phyloP scores from a whole-genome alignment of 2,113 vertebrate species.

The Athene noctua region DNA sequence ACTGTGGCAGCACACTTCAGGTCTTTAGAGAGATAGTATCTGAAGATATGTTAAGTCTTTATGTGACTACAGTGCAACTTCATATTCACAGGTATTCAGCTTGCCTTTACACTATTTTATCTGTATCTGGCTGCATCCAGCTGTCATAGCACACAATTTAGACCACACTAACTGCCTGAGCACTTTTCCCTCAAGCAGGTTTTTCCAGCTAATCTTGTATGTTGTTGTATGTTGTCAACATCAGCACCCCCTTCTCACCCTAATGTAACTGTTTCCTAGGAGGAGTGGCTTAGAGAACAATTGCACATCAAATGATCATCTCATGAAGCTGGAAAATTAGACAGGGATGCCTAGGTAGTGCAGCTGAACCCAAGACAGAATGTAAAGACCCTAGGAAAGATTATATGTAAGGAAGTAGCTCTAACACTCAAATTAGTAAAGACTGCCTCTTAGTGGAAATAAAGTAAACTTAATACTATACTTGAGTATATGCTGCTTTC shows the following conservation, averaged over 20 bases:
- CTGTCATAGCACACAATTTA: not conserved
- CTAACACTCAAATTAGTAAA: not conserved
- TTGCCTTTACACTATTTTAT: not conserved
- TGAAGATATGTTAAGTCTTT: not conserved
- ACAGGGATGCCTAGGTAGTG: not conserved
- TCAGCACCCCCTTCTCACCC: not conserved
- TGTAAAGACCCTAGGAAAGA: not conserved
- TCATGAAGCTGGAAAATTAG: not conserved
- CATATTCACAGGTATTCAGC: not conserved
- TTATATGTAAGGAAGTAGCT: not conserved
- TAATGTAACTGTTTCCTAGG: not conserved
- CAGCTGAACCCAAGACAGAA: not conserved
- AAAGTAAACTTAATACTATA: not conserved
- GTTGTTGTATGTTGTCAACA: not conserved
- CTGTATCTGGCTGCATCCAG: not conserved
- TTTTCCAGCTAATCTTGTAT: not conserved
- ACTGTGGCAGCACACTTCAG: not conserved
- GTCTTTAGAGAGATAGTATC: not conserved
- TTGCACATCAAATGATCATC: accelerated
- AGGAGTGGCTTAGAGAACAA: not conserved
- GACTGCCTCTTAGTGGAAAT: not conserved
- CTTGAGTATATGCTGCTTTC: not conserved
- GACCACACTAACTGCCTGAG: not conserved
- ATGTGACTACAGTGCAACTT: not conserved
- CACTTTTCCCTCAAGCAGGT: not conserved